Base-by-base conservation (phyloP, 2,113 vertebrate genomes). In the Pipa parva region DNA sequence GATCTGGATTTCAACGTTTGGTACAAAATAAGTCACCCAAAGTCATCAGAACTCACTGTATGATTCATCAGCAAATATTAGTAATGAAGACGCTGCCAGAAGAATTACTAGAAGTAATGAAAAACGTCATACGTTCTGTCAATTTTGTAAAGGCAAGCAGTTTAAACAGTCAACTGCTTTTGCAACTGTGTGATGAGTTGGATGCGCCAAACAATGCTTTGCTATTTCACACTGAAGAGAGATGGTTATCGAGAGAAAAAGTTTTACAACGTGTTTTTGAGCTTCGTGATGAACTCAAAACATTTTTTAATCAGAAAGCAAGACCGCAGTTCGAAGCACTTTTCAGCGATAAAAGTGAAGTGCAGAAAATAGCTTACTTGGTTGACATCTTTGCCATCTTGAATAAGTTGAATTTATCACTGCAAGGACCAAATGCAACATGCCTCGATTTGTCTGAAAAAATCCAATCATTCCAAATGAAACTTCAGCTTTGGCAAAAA, bases 181-280 rank as follows among this genome's bases (percentile, higher is more conserved):
- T 70, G 66, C 68, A 72, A 45, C 73, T 78, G 58, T 77, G 77
- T 22, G 70, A 76, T 59, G 71, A 75, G 63, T 72, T 80, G 37
- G 74, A 76, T 50, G 18, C 65, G 29, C 72, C 77, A 12, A 71
- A 76, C 57, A 73, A 51, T 27, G 67, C n/a, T n/a, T n/a, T n/a
- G n/a, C n/a, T n/a, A n/a, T n/a, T n/a, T n/a, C n/a, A n/a, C n/a
- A n/a, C n/a, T 25, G 74, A 79, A 65, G 74, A 73, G 66, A 73
- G 71, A 48, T 79, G 72, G 77, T 74, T 77, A 62, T 77, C 74
- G 48, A 54, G 74, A 28, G 77, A 75, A 59, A 75, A 76, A 2
- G 72, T 77, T 21, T 71, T 79, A 10, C 71, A 63, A 50, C 71
- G 73, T 42, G 37, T 74, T 50, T 77, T 77, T 59, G 73, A 78